Conservation (phyloP, 2,888 invertebrate species). For the Panzeria rudis region DNA sequence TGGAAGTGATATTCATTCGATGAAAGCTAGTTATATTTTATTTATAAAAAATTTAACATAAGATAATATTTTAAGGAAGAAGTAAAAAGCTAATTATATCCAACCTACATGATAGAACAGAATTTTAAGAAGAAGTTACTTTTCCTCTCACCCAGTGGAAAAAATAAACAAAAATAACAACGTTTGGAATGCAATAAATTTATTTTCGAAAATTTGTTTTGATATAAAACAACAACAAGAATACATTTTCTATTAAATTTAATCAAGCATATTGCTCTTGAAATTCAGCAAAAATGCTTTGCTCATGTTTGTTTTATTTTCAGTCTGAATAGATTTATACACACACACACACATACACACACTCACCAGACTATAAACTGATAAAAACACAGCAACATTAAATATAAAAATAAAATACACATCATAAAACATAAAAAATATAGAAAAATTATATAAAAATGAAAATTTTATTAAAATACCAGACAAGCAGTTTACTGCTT, state of each 20-base stretch:
- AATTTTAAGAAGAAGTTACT: background rate
- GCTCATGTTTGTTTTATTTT: slow-evolving; percentile 12
- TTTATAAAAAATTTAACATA: too few relatives aligned
- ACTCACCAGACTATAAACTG: slow-evolving; percentile 28
- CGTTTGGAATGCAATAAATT: slow-evolving; percentile 5
- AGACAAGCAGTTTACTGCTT: slow-evolving; percentile 70
- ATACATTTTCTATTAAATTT: slow-evolving; percentile 59
- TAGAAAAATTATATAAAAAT: slow-evolving; percentile 48
- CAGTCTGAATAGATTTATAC: slow-evolving; percentile 34
- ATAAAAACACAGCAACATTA: slow-evolving; percentile 39
- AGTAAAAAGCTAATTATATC: too few relatives aligned
- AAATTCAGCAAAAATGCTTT: slow-evolving; percentile 56
- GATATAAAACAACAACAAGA: slow-evolving; percentile 3
- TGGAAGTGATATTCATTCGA: too few relatives aligned
- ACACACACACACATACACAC: slow-evolving; percentile 10
- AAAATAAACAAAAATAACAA: background rate
- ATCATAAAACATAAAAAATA: slow-evolving; percentile 58
- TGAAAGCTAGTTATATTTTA: too few relatives aligned
- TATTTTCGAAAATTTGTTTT: slow-evolving; percentile 20
- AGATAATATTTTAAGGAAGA: too few relatives aligned
- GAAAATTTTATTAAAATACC: slow-evolving; percentile 74
- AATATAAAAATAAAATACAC: slow-evolving; percentile 30
- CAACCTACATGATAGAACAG: too few relatives aligned
- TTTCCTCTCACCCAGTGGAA: background rate
- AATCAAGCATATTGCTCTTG: slow-evolving; percentile 69